These are phyloP conservation scores for Chiridota heheva DNA, from an alignment of 35 echinoderm and acorn worm genomes.

Conservation along the genomic window DNA sequence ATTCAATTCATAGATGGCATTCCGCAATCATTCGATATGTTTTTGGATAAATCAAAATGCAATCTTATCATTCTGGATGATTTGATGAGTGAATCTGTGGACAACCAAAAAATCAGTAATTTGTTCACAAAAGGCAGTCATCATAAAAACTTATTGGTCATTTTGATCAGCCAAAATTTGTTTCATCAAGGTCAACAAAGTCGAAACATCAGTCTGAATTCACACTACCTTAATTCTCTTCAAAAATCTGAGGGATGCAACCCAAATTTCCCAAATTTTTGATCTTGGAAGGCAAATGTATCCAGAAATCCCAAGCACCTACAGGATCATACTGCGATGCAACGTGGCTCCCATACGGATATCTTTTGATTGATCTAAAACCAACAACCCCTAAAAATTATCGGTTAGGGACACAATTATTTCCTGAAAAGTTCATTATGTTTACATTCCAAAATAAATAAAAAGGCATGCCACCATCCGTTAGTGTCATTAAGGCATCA, in stretches of 20 bases:
- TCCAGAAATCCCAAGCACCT: not conserved
- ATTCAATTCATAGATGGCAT: conserved; percentile 41
- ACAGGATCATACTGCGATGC: not conserved
- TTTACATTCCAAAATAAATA: not conserved
- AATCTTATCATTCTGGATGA: conserved; percentile 51
- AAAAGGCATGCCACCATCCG: not conserved
- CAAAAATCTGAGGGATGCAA: not conserved
- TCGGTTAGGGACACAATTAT: not conserved
- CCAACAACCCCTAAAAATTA: not conserved
- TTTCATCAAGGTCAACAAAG: not conserved
- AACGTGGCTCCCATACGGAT: not conserved
- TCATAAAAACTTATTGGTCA: not conserved
- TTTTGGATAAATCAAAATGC: conserved; percentile 7
- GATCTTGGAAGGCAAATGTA: not conserved
- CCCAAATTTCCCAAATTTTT: conserved; percentile 14
- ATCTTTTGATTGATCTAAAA: not conserved
- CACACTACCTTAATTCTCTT: not conserved
- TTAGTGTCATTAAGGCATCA: not conserved
- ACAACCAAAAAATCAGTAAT: conserved; percentile 1
- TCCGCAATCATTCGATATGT: conserved; percentile 3
- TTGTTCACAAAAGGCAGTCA: not conserved
- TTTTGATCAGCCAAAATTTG: not conserved
- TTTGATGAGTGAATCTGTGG: conserved; percentile 25
- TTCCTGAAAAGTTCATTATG: not conserved
- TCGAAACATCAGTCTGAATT: not conserved